Conservation (phyloP, 2,888 invertebrate genomes). For the Leucozona laternaria region DNA sequence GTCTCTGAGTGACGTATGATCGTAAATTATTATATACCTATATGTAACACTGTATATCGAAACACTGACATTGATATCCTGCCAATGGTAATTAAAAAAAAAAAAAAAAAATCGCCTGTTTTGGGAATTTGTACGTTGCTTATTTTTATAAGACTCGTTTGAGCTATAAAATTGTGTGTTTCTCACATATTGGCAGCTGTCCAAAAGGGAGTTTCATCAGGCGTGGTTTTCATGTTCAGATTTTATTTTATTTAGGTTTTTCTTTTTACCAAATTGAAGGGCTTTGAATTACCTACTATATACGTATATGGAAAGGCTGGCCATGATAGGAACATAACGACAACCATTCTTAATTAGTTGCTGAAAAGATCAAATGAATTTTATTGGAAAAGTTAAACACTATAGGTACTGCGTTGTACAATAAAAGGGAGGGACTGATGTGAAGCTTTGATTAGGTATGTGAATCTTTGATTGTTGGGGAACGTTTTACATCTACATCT, state of each 20-base stretch:
- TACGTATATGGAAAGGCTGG: not conserved
- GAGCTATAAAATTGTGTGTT: constrained; percentile 57
- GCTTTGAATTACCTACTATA: not conserved
- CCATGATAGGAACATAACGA: constrained; percentile 11
- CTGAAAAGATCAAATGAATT: constrained; percentile 8
- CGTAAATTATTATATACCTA: constrained; percentile 51
- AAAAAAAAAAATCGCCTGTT: constrained; percentile 41
- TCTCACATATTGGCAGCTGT: constrained; percentile 68
- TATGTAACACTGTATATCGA: constrained; percentile 8
- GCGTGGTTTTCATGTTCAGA: constrained; percentile 4
- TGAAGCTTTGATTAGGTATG: not conserved
- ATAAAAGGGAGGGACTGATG: not conserved
- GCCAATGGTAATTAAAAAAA: constrained; percentile 67
- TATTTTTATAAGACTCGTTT: constrained; percentile 46
- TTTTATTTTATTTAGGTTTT: not conserved
- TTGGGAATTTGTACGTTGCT: constrained; percentile 25
- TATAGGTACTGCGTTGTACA: not conserved
- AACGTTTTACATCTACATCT: not conserved
- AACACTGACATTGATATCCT: constrained; percentile 54
- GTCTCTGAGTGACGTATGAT: constrained; percentile 57
- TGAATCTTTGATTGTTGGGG: not conserved
- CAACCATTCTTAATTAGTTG: constrained; percentile 8
- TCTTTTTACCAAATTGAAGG: constrained; percentile 1
- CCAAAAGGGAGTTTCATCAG: constrained; percentile 15
- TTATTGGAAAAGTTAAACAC: not conserved